phyloP scores from a whole-genome alignment of 2,113 vertebrate species.

The Lota lota region DNA sequence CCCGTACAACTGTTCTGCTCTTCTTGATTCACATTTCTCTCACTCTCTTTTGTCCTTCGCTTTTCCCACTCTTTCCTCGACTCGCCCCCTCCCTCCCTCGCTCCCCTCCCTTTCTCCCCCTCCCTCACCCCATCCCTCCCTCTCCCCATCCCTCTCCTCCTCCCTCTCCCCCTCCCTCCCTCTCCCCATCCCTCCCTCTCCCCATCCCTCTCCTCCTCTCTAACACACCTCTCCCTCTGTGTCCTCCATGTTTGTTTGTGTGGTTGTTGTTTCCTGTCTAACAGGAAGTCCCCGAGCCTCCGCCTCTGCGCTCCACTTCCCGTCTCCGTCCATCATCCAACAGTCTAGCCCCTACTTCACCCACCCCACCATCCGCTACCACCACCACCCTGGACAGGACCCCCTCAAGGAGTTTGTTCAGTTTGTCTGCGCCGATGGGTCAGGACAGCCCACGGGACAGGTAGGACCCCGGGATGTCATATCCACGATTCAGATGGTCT shows the following conservation, averaged over 20 bases:
- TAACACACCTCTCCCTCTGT: slow-evolving; percentile 27
- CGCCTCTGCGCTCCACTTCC: slow-evolving; percentile 92
- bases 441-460: slow-evolving; percentile 88
- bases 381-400: slow-evolving; percentile 90
- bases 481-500: too few species aligned
- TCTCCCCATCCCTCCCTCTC: not conserved
- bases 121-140: not conserved
- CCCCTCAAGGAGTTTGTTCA: slow-evolving; percentile 95
- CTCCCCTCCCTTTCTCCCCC: slow-evolving; percentile 12
- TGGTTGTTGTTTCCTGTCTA: slow-evolving; percentile 6
- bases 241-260: slow-evolving; percentile 10
- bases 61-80: too few species aligned
- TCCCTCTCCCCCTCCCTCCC: not conserved
- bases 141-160: not conserved
- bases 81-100: slow-evolving; percentile 2
- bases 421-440: slow-evolving; percentile 93
- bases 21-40: too few species aligned
- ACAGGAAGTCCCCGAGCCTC: slow-evolving; percentile 92
- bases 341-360: slow-evolving; percentile 96
- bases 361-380: slow-evolving; percentile 96
- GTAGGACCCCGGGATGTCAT: slow-evolving; percentile 65
- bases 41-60: not conserved
- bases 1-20: too few species aligned
- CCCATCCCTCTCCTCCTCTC: slow-evolving; percentile 4
- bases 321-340: slow-evolving; percentile 97